Percentiles rank a stretch among this genome's conserved stretches.
phyloP scores from a whole-genome alignment of 2,113 vertebrate genomes.

The Tragelaphus buxtoni region DNA sequence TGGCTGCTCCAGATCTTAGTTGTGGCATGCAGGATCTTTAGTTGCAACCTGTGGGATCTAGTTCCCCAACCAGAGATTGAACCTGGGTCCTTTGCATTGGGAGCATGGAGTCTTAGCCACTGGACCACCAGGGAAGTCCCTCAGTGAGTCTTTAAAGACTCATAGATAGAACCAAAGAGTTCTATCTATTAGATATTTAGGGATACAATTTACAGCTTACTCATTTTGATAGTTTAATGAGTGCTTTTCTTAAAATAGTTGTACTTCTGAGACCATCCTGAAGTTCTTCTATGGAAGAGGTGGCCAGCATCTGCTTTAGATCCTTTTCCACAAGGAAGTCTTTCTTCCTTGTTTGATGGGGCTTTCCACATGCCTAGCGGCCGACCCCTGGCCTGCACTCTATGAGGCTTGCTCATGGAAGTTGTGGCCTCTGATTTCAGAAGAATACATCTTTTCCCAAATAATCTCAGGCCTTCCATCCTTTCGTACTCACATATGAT shows the following conservation, averaged over 20 bases:
- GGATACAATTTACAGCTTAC: neutral
- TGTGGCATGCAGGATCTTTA: neutral
- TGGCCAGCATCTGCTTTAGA: neutral
- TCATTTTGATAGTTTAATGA: neutral
- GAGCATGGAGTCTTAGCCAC: neutral
- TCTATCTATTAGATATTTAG: neutral
- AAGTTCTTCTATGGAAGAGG: neutral
- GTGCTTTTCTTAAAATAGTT: neutral
- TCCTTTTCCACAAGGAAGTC: neutral
- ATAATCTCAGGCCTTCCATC: neutral
- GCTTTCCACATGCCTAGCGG: neutral
- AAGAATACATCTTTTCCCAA: neutral
- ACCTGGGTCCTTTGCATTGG: neutral
- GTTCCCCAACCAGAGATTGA: neutral
- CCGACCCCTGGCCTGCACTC: neutral
- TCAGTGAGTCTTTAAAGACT: neutral
- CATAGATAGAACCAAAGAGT: neutral
- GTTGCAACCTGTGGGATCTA: neutral
- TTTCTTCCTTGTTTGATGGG: neutral
- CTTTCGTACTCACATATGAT: neutral
- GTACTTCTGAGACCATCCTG: neutral
- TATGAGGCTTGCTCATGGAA: neutral
- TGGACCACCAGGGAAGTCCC: neutral
- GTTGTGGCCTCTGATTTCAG: neutral
- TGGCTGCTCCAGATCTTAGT: neutral